Evolutionary conservation across 2,113 vertebrate genomes (phyloP).

Genomic region (Xiphias gladius): DNA sequence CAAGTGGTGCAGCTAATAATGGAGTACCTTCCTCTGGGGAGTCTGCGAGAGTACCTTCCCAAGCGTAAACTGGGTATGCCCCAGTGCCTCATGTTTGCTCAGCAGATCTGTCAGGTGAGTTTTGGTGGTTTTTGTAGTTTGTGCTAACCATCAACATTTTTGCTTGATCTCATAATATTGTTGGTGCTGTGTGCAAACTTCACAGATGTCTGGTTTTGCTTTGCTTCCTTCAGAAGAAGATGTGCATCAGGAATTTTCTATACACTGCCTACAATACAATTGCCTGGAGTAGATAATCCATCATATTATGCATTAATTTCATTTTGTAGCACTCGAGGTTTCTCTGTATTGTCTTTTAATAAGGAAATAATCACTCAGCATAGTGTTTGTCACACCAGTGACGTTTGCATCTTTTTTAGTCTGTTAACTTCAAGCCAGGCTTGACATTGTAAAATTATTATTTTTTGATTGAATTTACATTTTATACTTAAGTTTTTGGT

Average conservation of each 20-base stretch:
- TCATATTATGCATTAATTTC: slow-evolving; percentile 1
- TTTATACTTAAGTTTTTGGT: too few species aligned
- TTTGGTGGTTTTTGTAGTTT: neutral
- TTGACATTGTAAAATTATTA: neutral
- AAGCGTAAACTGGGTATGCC: slow-evolving; percentile 83
- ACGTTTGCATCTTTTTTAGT: neutral
- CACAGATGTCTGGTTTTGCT: neutral
- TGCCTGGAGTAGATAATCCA: neutral
- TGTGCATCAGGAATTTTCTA: neutral
- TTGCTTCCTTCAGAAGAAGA: neutral
- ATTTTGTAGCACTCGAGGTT: slow-evolving; percentile 3
- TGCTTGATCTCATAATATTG: neutral
- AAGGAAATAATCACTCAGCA: neutral
- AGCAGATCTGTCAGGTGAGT: slow-evolving; percentile 94
- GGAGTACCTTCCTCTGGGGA: slow-evolving; percentile 95
- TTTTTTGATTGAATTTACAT: neutral
- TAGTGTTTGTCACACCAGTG: neutral
- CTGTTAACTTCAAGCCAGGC: neutral
- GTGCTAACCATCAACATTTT: slow-evolving; percentile 7
- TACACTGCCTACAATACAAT: neutral
- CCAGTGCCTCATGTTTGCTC: slow-evolving; percentile 90
- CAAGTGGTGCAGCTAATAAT: slow-evolving; percentile 93
- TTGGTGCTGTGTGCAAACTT: neutral
- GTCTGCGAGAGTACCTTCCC: slow-evolving; percentile 90
- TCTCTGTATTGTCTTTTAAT: neutral